phyloP scores from a whole-genome alignment of 2,113 vertebrate species.

The Odontesthes bonariensis region DNA sequence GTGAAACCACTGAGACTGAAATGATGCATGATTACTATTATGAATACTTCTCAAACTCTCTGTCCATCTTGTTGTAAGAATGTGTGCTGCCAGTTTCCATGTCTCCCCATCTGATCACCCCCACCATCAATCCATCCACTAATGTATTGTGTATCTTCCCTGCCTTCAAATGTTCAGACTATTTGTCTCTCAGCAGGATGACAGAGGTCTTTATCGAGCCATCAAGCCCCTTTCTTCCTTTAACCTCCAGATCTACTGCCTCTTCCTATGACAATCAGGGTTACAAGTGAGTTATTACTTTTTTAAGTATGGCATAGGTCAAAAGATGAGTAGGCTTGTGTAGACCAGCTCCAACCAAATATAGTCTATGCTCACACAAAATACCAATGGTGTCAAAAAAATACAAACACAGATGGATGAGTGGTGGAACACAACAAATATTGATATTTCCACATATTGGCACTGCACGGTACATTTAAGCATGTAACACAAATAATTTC shows the following conservation, averaged over 20 bases:
- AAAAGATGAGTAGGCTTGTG: background rate
- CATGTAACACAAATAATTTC: too few relatives aligned
- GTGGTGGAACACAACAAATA: background rate
- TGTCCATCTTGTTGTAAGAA: slow-evolving; percentile 16
- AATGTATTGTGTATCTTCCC: slow-evolving; percentile 38
- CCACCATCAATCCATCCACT: slow-evolving; percentile 18
- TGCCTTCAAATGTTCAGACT: slow-evolving; percentile 29
- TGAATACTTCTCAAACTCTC: slow-evolving; percentile 16
- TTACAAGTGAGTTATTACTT: too few relatives aligned
- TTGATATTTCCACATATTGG: background rate
- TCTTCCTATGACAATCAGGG: too few relatives aligned
- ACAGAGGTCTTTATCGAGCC: slow-evolving; percentile 37
- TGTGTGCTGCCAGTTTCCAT: slow-evolving; percentile 6
- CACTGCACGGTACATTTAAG: too few relatives aligned
- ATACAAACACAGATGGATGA: background rate
- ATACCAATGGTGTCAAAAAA: background rate
- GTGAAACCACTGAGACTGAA: slow-evolving; percentile 18
- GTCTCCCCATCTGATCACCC: slow-evolving; percentile 27
- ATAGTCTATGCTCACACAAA: slow-evolving; percentile 1
- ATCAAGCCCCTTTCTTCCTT: slow-evolving; percentile 34
- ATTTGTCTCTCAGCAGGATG: slow-evolving; percentile 48
- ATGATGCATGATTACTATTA: background rate
- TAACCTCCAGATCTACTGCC: too few relatives aligned
- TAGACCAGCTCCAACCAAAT: slow-evolving; percentile 4
- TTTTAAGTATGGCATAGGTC: too few relatives aligned